Conservation (phyloP, 2,113 vertebrate genomes). For the Colossoma macropomum region DNA sequence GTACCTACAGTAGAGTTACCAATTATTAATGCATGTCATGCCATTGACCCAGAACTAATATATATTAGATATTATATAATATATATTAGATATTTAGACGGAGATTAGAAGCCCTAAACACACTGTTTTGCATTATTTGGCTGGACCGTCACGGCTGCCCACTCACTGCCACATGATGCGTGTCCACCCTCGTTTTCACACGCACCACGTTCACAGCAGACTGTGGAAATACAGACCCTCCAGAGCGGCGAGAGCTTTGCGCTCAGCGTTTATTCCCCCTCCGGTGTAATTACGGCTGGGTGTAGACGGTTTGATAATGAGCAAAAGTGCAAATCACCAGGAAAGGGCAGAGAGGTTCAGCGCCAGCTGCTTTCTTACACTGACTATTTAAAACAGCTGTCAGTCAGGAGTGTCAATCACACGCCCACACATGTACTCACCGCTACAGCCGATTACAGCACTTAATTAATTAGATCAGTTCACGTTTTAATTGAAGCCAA, state of each 20-base stretch:
- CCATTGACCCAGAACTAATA: too few relatives aligned
- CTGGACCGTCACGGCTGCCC: not conserved
- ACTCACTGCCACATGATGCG: not conserved
- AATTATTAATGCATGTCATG: too few relatives aligned
- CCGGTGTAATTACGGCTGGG: not conserved
- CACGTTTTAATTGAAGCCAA: not conserved
- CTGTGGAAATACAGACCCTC: too few relatives aligned
- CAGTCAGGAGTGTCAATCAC: conserved; percentile 16
- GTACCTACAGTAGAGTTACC: too few relatives aligned
- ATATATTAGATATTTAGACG: too few relatives aligned
- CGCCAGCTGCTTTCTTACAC: not conserved
- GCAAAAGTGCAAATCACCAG: not conserved
- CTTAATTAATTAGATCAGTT: not conserved
- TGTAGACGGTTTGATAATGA: not conserved
- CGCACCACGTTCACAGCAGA: not conserved
- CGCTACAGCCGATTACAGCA: not conserved
- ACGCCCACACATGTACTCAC: not conserved
- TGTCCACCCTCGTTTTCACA: not conserved
- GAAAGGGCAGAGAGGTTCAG: not conserved
- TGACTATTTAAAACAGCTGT: conserved; percentile 4
- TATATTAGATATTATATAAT: too few relatives aligned
- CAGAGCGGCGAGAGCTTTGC: not conserved
- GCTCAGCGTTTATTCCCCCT: not conserved
- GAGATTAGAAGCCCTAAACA: not conserved
- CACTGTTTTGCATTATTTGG: not conserved